Percentiles rank a stretch among this genome's conserved stretches.
phyloP scores from a whole-genome alignment of 2,113 vertebrate genomes.

The Elephas maximus region DNA sequence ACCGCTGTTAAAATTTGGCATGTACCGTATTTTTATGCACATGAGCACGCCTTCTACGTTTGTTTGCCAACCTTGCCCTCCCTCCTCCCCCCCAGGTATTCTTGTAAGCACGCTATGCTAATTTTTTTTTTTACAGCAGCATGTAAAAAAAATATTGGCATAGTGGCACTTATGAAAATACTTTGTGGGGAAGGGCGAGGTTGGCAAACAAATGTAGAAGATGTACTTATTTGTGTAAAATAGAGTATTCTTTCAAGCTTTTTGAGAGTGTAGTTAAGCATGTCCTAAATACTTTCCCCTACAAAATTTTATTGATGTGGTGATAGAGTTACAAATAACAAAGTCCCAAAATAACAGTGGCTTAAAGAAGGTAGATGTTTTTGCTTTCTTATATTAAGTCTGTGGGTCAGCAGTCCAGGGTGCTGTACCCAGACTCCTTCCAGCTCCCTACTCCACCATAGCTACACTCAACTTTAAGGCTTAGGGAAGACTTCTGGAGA shows the following conservation, averaged over 20 bases:
- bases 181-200: too few relatives aligned
- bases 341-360: not conserved
- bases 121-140: too few relatives aligned
- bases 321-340: not conserved
- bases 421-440: not conserved
- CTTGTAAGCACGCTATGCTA: too few relatives aligned
- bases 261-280: too few relatives aligned
- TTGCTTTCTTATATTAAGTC: not conserved
- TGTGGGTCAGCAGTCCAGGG: not conserved
- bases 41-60: too few relatives aligned
- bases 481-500: not conserved
- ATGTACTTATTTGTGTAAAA: too few relatives aligned
- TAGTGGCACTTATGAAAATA: too few relatives aligned
- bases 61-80: too few relatives aligned
- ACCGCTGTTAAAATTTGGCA: constrained; percentile 8
- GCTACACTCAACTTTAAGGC: not conserved
- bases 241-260: not conserved
- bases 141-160: too few relatives aligned
- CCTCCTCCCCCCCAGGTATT: too few relatives aligned
- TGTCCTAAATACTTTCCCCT: not conserved
- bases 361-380: not conserved
- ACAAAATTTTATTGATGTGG: not conserved
- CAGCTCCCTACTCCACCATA: not conserved
- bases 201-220: too few relatives aligned
- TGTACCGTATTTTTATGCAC: not conserved